Evolutionary conservation across 2,888 invertebrate genomes (phyloP).

Genomic region (Gari tellinella): DNA sequence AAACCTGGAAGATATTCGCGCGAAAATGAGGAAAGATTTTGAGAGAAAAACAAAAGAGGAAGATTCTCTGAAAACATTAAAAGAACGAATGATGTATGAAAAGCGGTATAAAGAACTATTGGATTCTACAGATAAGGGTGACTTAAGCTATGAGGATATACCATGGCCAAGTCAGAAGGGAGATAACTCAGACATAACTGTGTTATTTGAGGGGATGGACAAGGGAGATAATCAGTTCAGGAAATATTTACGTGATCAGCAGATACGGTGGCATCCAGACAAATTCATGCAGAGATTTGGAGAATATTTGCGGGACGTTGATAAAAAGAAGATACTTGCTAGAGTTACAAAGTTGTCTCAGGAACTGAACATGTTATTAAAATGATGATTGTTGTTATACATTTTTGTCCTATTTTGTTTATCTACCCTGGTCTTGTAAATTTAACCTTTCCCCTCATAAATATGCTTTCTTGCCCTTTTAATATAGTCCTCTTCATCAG

Average conservation of each 20-base stretch:
- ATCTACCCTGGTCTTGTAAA: too few species aligned
- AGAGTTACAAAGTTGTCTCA: conserved; percentile 80
- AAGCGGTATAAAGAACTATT: conserved; percentile 59
- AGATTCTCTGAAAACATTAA: conserved; percentile 41
- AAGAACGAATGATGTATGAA: conserved; percentile 68
- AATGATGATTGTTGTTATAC: too few species aligned
- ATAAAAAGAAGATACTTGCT: conserved; percentile 69
- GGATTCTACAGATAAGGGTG: conserved; percentile 30
- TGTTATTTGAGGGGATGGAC: conserved; percentile 73
- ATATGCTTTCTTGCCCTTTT: too few species aligned
- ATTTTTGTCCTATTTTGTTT: too few species aligned
- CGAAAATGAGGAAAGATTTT: conserved; percentile 68
- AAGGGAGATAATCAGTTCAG: conserved; percentile 52
- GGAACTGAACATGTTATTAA: conserved; percentile 68
- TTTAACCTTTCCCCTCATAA: too few species aligned
- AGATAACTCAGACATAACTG: conserved; percentile 56
- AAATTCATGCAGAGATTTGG: conserved; percentile 80
- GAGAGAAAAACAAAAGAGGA: conserved; percentile 54
- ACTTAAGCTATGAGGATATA: conserved; percentile 69
- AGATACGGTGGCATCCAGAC: conserved; percentile 82
- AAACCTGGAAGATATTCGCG: conserved; percentile 55
- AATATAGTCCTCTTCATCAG: too few species aligned
- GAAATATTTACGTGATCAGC: conserved; percentile 76
- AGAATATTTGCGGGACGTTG: conserved; percentile 57
- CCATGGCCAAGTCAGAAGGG: conserved; percentile 76